Conservation (phyloP, 2,113 vertebrate species). For the Phainopepla nitens region DNA sequence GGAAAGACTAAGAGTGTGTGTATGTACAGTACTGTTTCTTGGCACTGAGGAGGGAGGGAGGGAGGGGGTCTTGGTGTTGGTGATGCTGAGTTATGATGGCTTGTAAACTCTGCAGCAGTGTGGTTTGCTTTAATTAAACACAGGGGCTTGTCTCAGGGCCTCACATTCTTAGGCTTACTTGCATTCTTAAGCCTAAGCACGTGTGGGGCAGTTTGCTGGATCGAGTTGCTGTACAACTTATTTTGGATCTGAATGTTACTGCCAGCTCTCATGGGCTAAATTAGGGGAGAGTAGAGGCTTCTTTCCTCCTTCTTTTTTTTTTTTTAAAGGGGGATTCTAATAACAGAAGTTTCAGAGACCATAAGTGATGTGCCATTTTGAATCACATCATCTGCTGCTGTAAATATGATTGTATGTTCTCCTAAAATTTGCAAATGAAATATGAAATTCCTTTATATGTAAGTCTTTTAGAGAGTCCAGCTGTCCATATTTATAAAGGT, state of each 20-base stretch:
- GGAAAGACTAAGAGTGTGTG: neutral
- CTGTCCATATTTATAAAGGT: neutral
- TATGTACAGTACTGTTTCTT: neutral
- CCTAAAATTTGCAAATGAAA: neutral
- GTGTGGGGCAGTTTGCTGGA: neutral
- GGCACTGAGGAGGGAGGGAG: neutral
- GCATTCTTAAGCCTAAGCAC: neutral
- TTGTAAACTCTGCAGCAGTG: neutral
- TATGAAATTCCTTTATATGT: neutral
- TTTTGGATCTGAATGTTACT: slow-evolving; percentile 13
- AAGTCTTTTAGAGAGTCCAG: neutral
- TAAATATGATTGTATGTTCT: neutral
- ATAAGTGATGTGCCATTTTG: neutral
- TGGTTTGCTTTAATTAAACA: slow-evolving; percentile 2
- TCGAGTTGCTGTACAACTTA: neutral
- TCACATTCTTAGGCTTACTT: neutral
- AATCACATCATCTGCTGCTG: neutral
- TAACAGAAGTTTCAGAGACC: neutral
- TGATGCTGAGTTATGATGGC: neutral
- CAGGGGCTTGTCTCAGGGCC: neutral
- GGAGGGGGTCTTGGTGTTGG: neutral
- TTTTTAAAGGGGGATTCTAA: neutral
- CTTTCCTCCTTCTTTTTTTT: neutral
- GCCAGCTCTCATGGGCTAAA: neutral
- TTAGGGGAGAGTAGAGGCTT: neutral